These are phyloP conservation scores for Pollenia labialis DNA, from an alignment of 2,888 invertebrate species.

Conservation along the genomic window DNA sequence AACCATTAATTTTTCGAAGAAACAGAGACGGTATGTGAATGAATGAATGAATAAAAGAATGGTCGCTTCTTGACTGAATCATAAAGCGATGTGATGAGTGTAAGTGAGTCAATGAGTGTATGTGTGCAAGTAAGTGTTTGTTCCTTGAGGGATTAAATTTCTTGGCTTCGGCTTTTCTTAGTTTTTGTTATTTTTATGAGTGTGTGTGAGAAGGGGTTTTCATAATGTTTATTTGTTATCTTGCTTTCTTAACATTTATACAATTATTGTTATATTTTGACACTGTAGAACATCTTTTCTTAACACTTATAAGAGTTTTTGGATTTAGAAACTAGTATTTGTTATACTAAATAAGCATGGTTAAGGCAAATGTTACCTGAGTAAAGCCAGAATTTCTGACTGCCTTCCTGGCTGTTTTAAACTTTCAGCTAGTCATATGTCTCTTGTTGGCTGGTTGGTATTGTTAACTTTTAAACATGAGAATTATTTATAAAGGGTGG, in stretches of 20 bases:
- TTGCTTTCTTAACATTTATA: slow-evolving; percentile 46
- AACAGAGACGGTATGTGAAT: too few species aligned
- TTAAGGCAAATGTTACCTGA: slow-evolving; percentile 44
- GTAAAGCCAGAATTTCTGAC: background rate
- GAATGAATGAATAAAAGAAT: background rate
- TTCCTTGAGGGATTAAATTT: background rate
- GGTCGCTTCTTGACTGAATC: background rate
- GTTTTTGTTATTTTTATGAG: background rate
- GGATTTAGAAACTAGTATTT: slow-evolving; percentile 16
- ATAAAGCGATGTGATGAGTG: background rate
- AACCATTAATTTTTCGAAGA: too few species aligned
- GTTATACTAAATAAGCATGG: slow-evolving; percentile 44
- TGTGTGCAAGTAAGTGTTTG: background rate
- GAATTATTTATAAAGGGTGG: too few species aligned
- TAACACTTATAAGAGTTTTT: background rate
- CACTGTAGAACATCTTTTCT: slow-evolving; percentile 19
- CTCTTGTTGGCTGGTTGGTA: background rate
- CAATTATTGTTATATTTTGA: slow-evolving; percentile 52
- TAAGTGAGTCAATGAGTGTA: background rate
- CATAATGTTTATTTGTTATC: slow-evolving; percentile 12
- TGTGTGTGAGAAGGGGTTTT: too few species aligned
- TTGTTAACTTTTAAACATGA: background rate
- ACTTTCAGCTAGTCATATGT: background rate
- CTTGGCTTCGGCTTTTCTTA: background rate
- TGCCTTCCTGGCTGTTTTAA: background rate